A percentile compares a stretch with the other conserved stretches of the same genome.
These are phyloP conservation scores for Eonycteris spelaea DNA, from an alignment of 2,113 vertebrate species.

Conservation along the genomic window DNA sequence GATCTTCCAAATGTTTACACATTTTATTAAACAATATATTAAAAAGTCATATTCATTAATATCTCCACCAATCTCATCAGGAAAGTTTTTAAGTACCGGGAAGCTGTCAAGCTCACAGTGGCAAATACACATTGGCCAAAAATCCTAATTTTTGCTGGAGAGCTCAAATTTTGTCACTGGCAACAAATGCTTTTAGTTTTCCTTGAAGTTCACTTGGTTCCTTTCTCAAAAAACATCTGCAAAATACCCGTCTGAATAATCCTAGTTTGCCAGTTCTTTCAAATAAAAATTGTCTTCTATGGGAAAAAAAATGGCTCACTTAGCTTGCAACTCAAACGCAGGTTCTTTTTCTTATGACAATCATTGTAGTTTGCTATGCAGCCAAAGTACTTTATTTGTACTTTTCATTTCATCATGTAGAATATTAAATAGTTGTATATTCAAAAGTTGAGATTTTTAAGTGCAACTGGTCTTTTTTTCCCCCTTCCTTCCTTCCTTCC, in stretches of 20 bases:
- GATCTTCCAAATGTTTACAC: background rate
- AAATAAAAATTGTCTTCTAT: background rate
- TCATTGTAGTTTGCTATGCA: background rate
- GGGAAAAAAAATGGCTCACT: background rate
- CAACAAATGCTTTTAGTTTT: background rate
- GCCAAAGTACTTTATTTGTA: background rate
- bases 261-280: background rate
- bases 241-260: background rate
- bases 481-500: too few species aligned
- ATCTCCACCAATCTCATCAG: background rate
- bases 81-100: background rate
- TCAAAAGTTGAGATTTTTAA: background rate
- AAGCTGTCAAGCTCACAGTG: background rate
- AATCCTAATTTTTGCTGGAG: constrained; percentile 3
- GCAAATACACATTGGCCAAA: background rate
- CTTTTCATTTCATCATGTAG: background rate
- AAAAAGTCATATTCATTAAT: background rate
- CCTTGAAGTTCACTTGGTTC: background rate
- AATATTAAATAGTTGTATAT: background rate
- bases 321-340: background rate
- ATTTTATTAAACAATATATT: background rate
- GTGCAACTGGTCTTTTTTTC: background rate
- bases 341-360: background rate
- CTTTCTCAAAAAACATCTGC: background rate
- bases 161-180: constrained; percentile 5